Evolutionary conservation across 53 echinoderm and acorn worm species (phyloP).

Genomic region (Patiria pectinifera): DNA sequence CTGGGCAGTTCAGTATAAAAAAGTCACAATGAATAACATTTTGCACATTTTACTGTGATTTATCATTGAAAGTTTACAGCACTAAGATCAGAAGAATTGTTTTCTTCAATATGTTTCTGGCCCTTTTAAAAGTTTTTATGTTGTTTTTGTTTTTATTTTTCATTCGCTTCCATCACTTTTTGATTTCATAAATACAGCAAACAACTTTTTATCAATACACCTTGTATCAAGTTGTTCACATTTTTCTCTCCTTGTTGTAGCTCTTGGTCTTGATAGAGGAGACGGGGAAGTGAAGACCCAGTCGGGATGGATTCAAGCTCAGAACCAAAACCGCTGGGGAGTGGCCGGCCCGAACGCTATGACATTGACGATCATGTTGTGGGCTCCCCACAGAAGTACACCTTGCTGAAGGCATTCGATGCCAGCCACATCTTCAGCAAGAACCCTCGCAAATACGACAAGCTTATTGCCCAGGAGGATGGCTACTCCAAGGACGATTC

Average conservation of each 20-base stretch:
- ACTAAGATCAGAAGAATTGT: too few relatives aligned
- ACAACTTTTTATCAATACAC: background rate
- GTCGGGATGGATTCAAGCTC: background rate
- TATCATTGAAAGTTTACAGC: too few relatives aligned
- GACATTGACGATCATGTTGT: constrained; percentile 62
- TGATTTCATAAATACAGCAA: background rate
- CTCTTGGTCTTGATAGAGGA: background rate
- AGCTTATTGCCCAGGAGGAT: constrained; percentile 58
- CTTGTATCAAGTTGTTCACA: background rate
- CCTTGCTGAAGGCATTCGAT: constrained; percentile 80
- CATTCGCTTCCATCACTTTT: too few relatives aligned
- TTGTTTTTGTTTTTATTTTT: too few relatives aligned
- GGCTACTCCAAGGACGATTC: constrained; percentile 33
- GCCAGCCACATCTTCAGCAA: constrained; percentile 78
- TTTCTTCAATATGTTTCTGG: too few relatives aligned
- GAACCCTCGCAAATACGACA: constrained; percentile 81
- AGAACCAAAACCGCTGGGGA: constrained; percentile 1
- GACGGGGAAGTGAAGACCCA: background rate
- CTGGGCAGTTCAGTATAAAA: too few relatives aligned
- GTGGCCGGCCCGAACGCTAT: constrained; percentile 79
- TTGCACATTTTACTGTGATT: too few relatives aligned
- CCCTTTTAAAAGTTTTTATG: too few relatives aligned
- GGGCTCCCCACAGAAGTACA: constrained; percentile 74
- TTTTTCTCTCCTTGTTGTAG: background rate
- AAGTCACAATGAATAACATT: too few relatives aligned